Evolutionary conservation across 2,888 invertebrate species (phyloP).

Genomic region (Lucinisca nassula): DNA sequence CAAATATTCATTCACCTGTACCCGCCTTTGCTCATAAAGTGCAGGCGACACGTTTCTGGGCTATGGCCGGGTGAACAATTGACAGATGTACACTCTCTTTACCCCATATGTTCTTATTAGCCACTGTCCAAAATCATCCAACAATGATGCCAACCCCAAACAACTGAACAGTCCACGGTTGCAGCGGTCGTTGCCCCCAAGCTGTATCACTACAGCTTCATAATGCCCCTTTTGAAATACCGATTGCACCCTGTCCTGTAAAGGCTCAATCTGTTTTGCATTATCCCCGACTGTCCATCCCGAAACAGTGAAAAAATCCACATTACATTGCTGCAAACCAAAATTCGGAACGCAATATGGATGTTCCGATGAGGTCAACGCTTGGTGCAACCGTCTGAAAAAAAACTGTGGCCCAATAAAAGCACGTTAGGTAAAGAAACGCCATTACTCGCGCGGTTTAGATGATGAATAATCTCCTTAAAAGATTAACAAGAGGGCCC

Average conservation of each 20-base stretch:
- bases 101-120: not conserved
- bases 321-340: not conserved
- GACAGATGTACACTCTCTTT: not conserved
- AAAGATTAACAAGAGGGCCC: too few relatives aligned
- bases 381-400: not conserved
- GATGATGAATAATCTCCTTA: too few relatives aligned
- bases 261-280: not conserved
- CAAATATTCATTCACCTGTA: too few relatives aligned
- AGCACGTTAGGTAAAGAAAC: not conserved
- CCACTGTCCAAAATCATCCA: not conserved
- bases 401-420: not conserved
- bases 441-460: slow-evolving; percentile 1
- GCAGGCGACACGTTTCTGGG: not conserved
- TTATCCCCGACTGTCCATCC: not conserved
- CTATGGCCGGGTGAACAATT: not conserved
- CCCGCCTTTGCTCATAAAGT: not conserved
- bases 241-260: not conserved
- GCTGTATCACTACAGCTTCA: not conserved
- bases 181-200: not conserved
- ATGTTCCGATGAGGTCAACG: not conserved
- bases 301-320: not conserved
- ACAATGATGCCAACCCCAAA: not conserved
- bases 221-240: not conserved
- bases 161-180: not conserved
- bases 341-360: not conserved